phyloP scores from a whole-genome alignment of 2,113 vertebrate species.

The Rhinoderma darwinii region DNA sequence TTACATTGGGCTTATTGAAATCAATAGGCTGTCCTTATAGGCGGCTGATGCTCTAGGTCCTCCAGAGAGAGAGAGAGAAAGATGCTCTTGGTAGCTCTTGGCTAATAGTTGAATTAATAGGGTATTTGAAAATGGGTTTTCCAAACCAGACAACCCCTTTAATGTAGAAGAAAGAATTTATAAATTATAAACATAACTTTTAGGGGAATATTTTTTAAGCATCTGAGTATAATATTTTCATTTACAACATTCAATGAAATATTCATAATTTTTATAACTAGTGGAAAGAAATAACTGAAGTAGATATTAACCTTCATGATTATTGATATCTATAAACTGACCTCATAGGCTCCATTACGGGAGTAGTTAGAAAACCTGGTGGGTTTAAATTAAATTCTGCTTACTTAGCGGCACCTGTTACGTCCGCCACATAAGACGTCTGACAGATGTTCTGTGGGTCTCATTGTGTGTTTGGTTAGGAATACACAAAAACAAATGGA shows the following conservation, averaged over 20 bases:
- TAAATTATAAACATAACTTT: background rate
- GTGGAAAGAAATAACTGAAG: background rate
- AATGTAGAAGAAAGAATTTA: background rate
- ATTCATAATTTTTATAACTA: constrained; percentile 3
- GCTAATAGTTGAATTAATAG: too few species aligned
- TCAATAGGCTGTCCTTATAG: too few species aligned
- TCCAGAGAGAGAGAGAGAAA: too few species aligned
- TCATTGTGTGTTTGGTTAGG: background rate
- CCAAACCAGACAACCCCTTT: too few species aligned
- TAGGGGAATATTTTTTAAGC: constrained; percentile 1
- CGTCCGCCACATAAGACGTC: background rate
- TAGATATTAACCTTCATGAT: constrained; percentile 37
- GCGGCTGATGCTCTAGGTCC: too few species aligned
- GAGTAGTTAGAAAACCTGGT: constrained; percentile 11
- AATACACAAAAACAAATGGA: too few species aligned
- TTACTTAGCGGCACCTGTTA: constrained; percentile 2
- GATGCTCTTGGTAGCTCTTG: too few species aligned
- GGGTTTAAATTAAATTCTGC: constrained; percentile 10
- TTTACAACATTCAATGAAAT: background rate
- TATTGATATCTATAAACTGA: constrained; percentile 25
- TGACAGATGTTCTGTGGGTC: constrained; percentile 34
- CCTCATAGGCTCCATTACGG: constrained; percentile 27
- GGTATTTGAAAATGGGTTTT: too few species aligned
- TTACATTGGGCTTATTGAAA: too few species aligned
- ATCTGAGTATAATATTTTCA: background rate